Base-by-base conservation (phyloP, 2,888 invertebrate genomes). In the Spodoptera littoralis region DNA sequence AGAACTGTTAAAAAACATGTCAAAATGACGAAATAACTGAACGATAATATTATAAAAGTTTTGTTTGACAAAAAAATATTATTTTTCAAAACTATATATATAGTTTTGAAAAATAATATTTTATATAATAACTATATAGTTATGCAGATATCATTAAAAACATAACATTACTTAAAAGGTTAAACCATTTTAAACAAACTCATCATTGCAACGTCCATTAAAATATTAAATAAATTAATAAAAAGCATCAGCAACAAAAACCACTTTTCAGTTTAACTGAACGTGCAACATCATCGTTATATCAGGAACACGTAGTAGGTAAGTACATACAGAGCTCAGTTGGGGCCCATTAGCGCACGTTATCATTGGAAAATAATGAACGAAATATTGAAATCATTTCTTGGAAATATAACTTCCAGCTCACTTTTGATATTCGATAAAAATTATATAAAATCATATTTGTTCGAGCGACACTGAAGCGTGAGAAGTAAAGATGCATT, bases 291-390 rank as follows among this genome's bases (percentile, higher is more conserved):
- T 42, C 44, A 52, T 58, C 70, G 62, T 74, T 58, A 69, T 62
- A 58, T 12, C 51, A 69, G 43, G 51, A 55, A 55, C 49, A 44
- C 41, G 41, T 46, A 50, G 13, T 27, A 27, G 2, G 27, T 27
- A 27, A 6, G 27, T 27, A 42, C 27, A 18, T 24, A 12, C 12
- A 22, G 9, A 54, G 6, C 9, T 36, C 8, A 36, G 36, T 36
- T 8, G 36, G 36, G 41, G 36, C 63, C 70, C 75, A 71, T 74
- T 71, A 71, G 53, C 45, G 50, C 48, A 45, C 43, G 58, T 47
- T 68, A 51, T 61, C 51, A 63, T 8, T 45, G 51, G 30, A 56
- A 74, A 70, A 63, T 71, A 71, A 71, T 70, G 64, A 71, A 56
- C 55, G 27, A 27, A 56, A 55, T 49, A 59, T 70, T 11, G 63